Base-by-base conservation (phyloP, 2,888 invertebrate species). In the Andrena marginata region DNA sequence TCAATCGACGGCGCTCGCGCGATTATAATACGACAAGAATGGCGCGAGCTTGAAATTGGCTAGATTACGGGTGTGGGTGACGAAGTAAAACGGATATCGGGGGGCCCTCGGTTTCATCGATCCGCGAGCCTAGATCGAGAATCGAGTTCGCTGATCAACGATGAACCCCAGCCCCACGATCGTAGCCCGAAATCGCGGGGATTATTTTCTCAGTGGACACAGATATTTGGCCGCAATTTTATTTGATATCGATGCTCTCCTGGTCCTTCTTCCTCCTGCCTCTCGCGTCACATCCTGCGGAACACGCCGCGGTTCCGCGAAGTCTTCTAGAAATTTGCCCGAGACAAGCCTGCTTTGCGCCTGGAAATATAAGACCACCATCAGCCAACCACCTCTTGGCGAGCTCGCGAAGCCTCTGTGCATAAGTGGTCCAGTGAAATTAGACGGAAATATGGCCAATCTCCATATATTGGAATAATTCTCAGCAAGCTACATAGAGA, bases 121-220 rank as follows among this genome's bases (percentile, higher is more conserved):
- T 16, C 35, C 42, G 42, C 42, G 42, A 35, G 35, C 3, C 13
- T 16, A 5, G 16, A 42, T 42, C 42, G 42, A 42, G 48, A 68
- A 76, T 76, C n/a, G 48, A 76, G 35, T 13, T 68, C 48, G 26
- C 20, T 20, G 60, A 49, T 62, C 35, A 35, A 2, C 29, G 67
- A 51, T 23, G 42, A 68, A 63, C 29, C 51, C 51, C 23, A 42
- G 10, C 42, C 10, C 23, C 49, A n/a, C 42, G 51, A 73, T 77
- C 65, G 65, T 33, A 33, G 48, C 56, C 20, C 33, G 6, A 29
- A 33, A 49, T 42, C 31, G 13, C 49, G 10, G n/a, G 29, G 20
- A 31, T 31, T 48, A 67, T 48, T 42, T 48, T 42, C 63, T 48
- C 35, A 23, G 42, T 3, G 51, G 54, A 56, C 54, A 54, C 10